Conservation (phyloP, 1,140 invertebrate genomes). For the Drosophila pandora region DNA sequence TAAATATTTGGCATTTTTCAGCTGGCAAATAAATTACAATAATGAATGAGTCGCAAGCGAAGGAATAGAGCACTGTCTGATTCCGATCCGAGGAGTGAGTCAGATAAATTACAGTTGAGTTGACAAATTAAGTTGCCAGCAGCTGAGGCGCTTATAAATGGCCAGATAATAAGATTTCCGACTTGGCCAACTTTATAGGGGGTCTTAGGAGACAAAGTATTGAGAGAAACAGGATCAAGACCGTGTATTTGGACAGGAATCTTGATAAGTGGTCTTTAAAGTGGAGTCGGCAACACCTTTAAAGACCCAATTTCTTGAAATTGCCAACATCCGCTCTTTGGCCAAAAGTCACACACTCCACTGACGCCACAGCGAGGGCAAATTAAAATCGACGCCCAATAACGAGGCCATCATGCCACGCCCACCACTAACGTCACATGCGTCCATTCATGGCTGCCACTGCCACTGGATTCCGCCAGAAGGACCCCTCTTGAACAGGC, state of each 20-base stretch:
- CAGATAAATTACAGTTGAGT: slow-evolving; percentile 76
- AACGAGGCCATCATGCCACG: slow-evolving; percentile 53
- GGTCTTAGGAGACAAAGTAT: neutral
- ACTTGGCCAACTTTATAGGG: slow-evolving; percentile 10
- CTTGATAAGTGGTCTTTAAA: neutral
- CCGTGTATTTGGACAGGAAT: too few species aligned
- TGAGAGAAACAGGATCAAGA: neutral
- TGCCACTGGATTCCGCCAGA: slow-evolving; percentile 14
- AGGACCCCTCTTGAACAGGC: slow-evolving; percentile 12
- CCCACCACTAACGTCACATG: slow-evolving; percentile 56
- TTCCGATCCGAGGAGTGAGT: slow-evolving; percentile 36
- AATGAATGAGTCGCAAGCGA: slow-evolving; percentile 66
- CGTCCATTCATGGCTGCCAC: slow-evolving; percentile 60
- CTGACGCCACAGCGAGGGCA: slow-evolving; percentile 31
- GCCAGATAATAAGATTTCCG: slow-evolving; percentile 37
- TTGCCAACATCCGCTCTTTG: slow-evolving; percentile 5
- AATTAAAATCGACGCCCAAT: slow-evolving; percentile 67
- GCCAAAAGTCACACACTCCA: slow-evolving; percentile 46
- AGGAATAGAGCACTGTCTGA: slow-evolving; percentile 14
- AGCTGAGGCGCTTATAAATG: slow-evolving; percentile 36
- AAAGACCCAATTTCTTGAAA: slow-evolving; percentile 29
- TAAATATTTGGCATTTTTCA: slow-evolving; percentile 79
- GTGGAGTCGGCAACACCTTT: neutral
- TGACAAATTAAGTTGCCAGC: slow-evolving; percentile 74
- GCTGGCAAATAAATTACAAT: slow-evolving; percentile 81